Base-by-base conservation (phyloP, 2,888 invertebrate genomes). In the Antheraea assamensis region DNA sequence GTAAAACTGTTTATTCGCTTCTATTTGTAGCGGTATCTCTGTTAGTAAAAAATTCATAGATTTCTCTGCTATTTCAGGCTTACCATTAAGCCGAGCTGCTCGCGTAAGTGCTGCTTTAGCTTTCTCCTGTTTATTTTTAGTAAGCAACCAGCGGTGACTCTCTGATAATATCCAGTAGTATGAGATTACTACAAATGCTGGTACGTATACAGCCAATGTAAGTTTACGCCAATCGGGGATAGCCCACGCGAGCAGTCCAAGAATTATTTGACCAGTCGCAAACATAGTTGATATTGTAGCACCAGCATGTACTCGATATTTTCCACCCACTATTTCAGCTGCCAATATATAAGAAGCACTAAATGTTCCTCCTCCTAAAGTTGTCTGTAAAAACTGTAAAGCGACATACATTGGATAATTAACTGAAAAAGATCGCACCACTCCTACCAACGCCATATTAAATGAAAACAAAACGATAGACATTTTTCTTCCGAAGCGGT, bases 311-410 rank as follows among this genome's bases (percentile, higher is more conserved):
- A 97, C 97, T 58, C 98, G 95, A 74, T 96, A 96, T 78, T 95
- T 95, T 31, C 97, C 96, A 0, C 97, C 97, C 19, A 97, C 97
- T 80, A 97, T 90, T 91, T 98, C 98, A 79, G 97, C 95, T 52
- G 96, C 97, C 95, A 92, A 77, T 88, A 95, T 92, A 76, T 94
- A 94, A 24, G 87, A 88, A 19, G 93, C 93, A 76, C 93, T 93
- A 73, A 88, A 94, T 21, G 90, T 82, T 27, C 93, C 94, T 4
- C 93, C 93, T 42, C 93, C 93, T 58, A 93, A 82, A 24, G 92
- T 91, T 8, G 90, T 89, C 75, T 93, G 92, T 76, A 92, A 79
- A 77, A 93, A 91, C 75, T 94, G 93, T 58, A 93, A 78, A 17
- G 89, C 81, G 21, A 88, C 84, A 79, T 92, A 93, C 93, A 93